Evolutionary conservation across 2,888 invertebrate species (phyloP), one percentile per base, ranked within the genome.

Genomic region (Julus scandinavius): DNA sequence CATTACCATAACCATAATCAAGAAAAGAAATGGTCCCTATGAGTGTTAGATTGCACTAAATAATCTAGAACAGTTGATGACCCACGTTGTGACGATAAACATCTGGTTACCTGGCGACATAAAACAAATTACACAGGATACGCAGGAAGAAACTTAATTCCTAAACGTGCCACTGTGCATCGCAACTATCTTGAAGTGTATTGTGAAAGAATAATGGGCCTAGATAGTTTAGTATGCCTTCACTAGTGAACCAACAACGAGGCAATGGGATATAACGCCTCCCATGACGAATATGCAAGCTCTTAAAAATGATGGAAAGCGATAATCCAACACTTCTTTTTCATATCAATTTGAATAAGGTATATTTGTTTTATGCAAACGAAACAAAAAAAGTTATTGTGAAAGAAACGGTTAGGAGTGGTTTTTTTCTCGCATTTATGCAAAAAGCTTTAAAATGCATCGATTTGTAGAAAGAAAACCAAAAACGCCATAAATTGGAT

Each of bases 401-500:
- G 9, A 72, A 80, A 80, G 38, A 80, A 80, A 38, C 38, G 38
- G 80, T 80, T 38, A 80, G 38, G 4, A 13, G 72, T 29, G 72
- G 29, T 54, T 80, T 11, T 38, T 80, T 80, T 38, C 80, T 38
- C 80, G 80, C 80, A 80, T 80, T 80, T 29, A 80, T 38, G 80
- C 13, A 11, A 38, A 80, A 7, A n/a, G 80, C 80, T 38, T 80
- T 80, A 38, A 80, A 80, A 80, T 38, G 80, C 80, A 80, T 80
- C 80, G 80, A 80, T 80, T 80, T 80, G 80, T 80, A 80, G 80
- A 29, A 80, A 80, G 80, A 80, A 29, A 80, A 80, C 80, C 80
- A 80, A 38, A 80, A 80, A 80, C 80, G 80, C 15, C 80, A 80
- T 80, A 80, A 80, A 80, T 80, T 80, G 80, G 38, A 80, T 38